These are phyloP conservation scores for Brachionus calyciflorus DNA, from an alignment of 1,140 invertebrate species.

Conservation along the genomic window DNA sequence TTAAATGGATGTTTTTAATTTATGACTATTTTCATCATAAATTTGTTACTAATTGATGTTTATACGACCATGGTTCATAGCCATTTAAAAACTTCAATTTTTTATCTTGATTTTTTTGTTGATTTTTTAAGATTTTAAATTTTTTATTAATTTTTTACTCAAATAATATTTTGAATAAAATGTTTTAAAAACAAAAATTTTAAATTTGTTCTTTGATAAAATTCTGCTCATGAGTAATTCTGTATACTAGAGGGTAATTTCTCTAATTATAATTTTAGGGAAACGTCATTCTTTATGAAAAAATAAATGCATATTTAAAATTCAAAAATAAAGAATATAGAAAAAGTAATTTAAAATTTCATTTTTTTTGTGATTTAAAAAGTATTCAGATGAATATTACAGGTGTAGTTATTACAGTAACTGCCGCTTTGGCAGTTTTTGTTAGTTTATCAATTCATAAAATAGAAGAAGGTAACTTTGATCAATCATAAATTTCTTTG, in stretches of 20 bases:
- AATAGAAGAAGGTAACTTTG: constrained; percentile 70
- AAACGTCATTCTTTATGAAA: neutral
- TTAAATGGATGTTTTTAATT: neutral
- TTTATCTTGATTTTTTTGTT: neutral
- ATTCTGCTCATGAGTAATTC: neutral
- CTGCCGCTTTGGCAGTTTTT: neutral
- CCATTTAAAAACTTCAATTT: neutral
- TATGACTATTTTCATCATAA: constrained; percentile 11
- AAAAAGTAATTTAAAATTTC: neutral
- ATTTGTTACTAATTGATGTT: constrained; percentile 25
- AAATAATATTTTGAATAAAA: constrained; percentile 12
- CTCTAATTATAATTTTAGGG: neutral
- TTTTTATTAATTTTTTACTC: neutral
- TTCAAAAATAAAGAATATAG: too few relatives aligned
- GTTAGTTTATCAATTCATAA: constrained; percentile 73
- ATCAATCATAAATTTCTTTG: neutral
- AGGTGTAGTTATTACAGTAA: neutral
- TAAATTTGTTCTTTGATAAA: neutral
- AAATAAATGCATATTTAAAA: neutral
- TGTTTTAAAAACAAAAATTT: neutral
- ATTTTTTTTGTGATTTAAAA: neutral
- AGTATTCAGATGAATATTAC: constrained; percentile 6
- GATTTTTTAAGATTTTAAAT: constrained; percentile 2
- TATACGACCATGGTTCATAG: neutral
- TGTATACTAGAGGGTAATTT: constrained; percentile 1